Base-by-base conservation (phyloP, 64 coral and sea anemone genomes). In the Astreopora myriophthalma region DNA sequence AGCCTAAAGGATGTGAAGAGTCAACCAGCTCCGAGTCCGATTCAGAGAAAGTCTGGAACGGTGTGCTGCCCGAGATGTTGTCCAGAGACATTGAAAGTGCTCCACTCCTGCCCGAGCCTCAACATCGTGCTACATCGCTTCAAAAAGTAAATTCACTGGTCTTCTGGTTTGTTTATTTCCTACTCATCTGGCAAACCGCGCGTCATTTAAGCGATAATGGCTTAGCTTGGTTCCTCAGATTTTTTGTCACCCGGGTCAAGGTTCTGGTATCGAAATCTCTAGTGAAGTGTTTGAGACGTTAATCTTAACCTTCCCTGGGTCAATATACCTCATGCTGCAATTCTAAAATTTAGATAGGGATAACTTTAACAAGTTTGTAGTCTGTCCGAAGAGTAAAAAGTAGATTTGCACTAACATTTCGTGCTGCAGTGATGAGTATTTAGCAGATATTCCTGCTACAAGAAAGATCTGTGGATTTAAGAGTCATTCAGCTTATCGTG, bases 311-410 rank as follows among this genome's bases (percentile, higher is more conserved):
- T 94, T 94, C 66, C 62, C 86, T 20, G 92, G 92, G 14, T 84
- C 92, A 55, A 49, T 94, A 6, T 89, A 85, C 66, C 48, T 94
- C 9, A 8, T 89, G 24, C 40, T 77, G 52, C 39, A 85, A 65
- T 85, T 94, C 69, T n/a, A 85, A 31, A 74, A 94, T 85, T 61
- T 89, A 7, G 92, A 94, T 62, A 89, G 92, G 73, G 92, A 94
- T 75, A 52, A 84, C 70, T 94, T 89, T 30, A 94, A 94, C 39
- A 94, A 94, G 48, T 94, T 84, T 84, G 92, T 89, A 9, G 92
- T 94, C 22, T 94, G 92, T 42, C 92, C 86, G 4, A 94, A 94
- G 27, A 88, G 85, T 16, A 65, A 33, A 1, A 85, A 85, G 66
- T 40, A 86, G 84, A 49, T 86, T 86, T 48, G 4, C 66, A 48